Evolutionary conservation across 2,797 vertebrate genomes (phyloP).

Genomic region (Takifugu ocellatus): DNA sequence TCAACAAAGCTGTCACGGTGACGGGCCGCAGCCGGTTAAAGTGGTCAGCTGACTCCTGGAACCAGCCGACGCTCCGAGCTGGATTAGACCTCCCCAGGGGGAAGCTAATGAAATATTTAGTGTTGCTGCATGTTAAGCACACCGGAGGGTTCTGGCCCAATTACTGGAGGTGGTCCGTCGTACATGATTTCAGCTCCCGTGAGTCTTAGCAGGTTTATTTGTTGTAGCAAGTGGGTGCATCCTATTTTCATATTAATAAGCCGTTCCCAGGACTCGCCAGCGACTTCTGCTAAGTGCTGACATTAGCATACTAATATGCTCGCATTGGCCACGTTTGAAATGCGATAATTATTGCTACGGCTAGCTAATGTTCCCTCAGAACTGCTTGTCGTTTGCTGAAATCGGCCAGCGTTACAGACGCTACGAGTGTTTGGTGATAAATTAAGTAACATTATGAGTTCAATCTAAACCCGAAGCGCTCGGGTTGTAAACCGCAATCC

Average conservation of each 20-base stretch:
- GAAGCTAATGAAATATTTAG: conserved; percentile 27
- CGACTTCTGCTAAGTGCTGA: not conserved
- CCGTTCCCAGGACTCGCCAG: not conserved
- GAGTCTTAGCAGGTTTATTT: conserved; percentile 1
- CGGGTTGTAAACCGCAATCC: not conserved
- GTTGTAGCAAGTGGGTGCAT: not conserved
- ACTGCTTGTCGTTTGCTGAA: too few relatives aligned
- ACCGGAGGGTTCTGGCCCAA: not conserved
- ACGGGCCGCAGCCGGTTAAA: not conserved
- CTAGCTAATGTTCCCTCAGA: too few relatives aligned
- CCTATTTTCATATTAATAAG: not conserved
- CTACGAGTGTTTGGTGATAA: not conserved
- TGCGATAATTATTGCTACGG: too few relatives aligned
- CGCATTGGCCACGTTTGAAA: not conserved
- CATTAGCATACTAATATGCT: not conserved
- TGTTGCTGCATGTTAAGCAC: conserved; percentile 8
- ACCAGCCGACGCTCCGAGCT: conserved; percentile 1
- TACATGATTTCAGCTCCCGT: not conserved
- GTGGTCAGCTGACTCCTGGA: conserved; percentile 19
- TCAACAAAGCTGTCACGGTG: conserved; percentile 30
- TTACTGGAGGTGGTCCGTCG: not conserved
- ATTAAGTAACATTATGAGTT: not conserved
- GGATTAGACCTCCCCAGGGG: not conserved
- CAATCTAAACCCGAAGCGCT: not conserved
- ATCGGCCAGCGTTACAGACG: too few relatives aligned